phyloP scores from a whole-genome alignment of 2,113 vertebrate genomes.

The Recurvirostra avosetta region DNA sequence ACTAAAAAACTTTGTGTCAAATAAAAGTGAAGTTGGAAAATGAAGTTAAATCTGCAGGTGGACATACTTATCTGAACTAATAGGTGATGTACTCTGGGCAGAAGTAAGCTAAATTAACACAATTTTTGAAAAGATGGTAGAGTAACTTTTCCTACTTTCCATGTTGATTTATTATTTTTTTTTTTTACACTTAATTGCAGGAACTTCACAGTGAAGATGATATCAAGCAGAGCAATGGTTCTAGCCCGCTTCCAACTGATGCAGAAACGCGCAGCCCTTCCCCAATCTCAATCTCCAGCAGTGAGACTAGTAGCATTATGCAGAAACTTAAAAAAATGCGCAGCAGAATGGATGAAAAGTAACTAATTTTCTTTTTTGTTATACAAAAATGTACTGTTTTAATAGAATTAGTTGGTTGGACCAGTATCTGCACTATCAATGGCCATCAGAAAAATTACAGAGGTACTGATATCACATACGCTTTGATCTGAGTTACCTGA shows the following conservation, averaged over 20 bases:
- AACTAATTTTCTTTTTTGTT: conserved; percentile 61
- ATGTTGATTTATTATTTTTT: background rate
- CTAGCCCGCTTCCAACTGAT: conserved; percentile 74
- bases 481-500: background rate
- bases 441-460: background rate
- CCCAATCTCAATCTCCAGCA: conserved; percentile 89
- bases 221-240: conserved; percentile 65
- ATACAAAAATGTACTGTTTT: background rate
- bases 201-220: conserved; percentile 79
- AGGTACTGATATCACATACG: background rate
- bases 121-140: background rate
- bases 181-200: conserved; percentile 59
- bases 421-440: background rate
- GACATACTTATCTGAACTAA: background rate
- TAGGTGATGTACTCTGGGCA: background rate
- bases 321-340: conserved; percentile 98
- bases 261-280: conserved; percentile 87
- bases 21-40: background rate
- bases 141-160: background rate
- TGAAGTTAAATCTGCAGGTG: background rate
- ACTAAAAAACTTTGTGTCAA: background rate
- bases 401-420: background rate
- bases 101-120: background rate
- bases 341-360: conserved; percentile 97
- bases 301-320: conserved; percentile 98